Evolutionary conservation across 2,797 vertebrate species (phyloP).

Genomic region (Eremophila alpestris): DNA sequence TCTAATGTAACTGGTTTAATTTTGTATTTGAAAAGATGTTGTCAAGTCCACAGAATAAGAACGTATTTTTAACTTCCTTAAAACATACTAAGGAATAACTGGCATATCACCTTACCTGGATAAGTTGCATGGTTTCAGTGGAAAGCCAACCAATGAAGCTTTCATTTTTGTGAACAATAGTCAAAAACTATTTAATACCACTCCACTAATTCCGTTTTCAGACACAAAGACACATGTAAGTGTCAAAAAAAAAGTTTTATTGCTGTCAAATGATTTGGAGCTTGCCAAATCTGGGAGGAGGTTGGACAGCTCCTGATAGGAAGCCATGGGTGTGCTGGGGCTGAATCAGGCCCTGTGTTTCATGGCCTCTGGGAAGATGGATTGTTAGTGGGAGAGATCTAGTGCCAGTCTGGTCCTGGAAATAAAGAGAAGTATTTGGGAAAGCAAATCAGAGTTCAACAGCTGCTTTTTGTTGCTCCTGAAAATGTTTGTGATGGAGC

Average conservation of each 20-base stretch:
- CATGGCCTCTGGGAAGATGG: background rate
- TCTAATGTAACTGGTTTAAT: background rate
- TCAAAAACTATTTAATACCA: background rate
- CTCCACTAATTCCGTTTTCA: background rate
- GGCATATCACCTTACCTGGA: background rate
- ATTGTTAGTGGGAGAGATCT: background rate
- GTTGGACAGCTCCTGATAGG: background rate
- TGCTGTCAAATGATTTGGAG: background rate
- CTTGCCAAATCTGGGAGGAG: background rate
- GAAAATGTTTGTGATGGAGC: background rate
- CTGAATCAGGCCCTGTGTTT: background rate
- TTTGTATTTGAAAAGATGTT: background rate
- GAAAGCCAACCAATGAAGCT: background rate
- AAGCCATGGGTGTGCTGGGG: background rate
- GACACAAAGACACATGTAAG: background rate
- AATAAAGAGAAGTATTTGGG: background rate
- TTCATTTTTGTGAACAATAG: background rate
- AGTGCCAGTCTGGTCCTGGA: background rate
- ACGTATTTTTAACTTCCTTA: background rate
- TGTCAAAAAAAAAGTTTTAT: background rate
- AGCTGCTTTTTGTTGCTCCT: background rate
- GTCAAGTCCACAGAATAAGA: background rate
- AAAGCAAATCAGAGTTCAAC: background rate
- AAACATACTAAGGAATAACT: background rate
- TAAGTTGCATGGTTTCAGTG: background rate